These are phyloP conservation scores for Helleia helle DNA, from an alignment of 2,888 invertebrate genomes.

Conservation along the genomic window DNA sequence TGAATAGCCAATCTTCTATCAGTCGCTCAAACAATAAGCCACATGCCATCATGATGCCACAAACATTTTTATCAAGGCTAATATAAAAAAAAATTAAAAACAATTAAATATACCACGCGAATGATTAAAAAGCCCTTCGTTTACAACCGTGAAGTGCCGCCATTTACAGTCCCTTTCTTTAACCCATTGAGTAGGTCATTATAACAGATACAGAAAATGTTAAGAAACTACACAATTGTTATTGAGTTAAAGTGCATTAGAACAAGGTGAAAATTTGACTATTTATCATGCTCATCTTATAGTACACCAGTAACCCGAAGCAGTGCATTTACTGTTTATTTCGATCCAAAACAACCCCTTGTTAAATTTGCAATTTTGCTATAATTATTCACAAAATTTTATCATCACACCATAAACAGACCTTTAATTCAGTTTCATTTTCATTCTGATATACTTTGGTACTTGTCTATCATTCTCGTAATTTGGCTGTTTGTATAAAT, in stretches of 20 bases:
- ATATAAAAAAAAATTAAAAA: no score
- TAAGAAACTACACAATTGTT: background rate
- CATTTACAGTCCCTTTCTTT: no score
- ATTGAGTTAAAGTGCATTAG: slow-evolving; percentile 1
- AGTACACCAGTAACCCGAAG: background rate
- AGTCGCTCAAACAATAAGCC: no score
- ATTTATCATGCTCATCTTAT: background rate
- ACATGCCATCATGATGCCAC: no score
- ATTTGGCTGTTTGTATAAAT: background rate
- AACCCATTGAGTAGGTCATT: no score
- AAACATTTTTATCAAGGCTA: no score
- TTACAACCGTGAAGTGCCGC: no score
- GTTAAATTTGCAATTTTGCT: background rate
- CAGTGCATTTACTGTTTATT: background rate
- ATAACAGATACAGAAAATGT: background rate
- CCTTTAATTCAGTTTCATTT: background rate
- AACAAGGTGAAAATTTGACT: background rate
- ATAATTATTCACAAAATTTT: slow-evolving; percentile 1
- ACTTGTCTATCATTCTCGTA: background rate
- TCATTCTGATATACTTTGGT: background rate
- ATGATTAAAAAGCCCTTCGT: background rate
- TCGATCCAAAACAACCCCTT: background rate
- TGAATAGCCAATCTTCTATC: no score
- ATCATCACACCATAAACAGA: background rate
- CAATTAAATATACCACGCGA: background rate